A percentile compares a stretch with the other conserved stretches of the same genome.
Conservation (phyloP, 2,888 invertebrate genomes). For the Abscondita cerata region DNA sequence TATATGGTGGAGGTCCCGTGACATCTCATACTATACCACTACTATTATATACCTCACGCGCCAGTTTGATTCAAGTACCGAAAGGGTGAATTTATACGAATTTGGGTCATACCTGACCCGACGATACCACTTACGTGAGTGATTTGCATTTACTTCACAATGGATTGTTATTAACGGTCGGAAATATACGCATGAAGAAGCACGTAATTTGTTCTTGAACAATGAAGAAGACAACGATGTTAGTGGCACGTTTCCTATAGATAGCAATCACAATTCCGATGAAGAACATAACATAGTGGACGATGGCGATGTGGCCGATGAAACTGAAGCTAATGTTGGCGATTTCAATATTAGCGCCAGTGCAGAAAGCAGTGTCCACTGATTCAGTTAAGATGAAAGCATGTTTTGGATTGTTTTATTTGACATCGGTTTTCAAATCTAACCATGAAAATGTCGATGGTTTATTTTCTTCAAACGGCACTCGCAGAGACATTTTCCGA, state of each 20-base stretch:
- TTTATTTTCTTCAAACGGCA: slow-evolving; percentile 41
- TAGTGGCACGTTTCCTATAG: not conserved
- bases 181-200: not conserved
- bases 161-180: not conserved
- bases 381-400: slow-evolving; percentile 36
- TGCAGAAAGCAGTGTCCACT: not conserved
- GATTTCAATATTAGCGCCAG: not conserved
- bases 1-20: not conserved
- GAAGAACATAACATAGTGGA: not conserved
- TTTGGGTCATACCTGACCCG: not conserved
- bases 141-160: not conserved
- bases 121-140: not conserved
- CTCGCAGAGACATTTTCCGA: slow-evolving; percentile 39
- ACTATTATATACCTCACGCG: not conserved
- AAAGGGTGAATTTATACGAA: not conserved
- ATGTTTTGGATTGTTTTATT: slow-evolving; percentile 37
- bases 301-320: not conserved
- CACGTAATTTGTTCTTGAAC: not conserved
- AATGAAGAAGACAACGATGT: not conserved
- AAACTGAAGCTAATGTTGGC: no score
- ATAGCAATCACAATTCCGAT: slow-evolving; percentile 4
- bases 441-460: slow-evolving; percentile 36
- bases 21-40: not conserved
- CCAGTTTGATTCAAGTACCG: not conserved
- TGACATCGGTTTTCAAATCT: slow-evolving; percentile 38